Evolutionary conservation across 2,113 vertebrate genomes (phyloP), one percentile per base, ranked within the genome.

Genomic region (Excalfactoria chinensis): DNA sequence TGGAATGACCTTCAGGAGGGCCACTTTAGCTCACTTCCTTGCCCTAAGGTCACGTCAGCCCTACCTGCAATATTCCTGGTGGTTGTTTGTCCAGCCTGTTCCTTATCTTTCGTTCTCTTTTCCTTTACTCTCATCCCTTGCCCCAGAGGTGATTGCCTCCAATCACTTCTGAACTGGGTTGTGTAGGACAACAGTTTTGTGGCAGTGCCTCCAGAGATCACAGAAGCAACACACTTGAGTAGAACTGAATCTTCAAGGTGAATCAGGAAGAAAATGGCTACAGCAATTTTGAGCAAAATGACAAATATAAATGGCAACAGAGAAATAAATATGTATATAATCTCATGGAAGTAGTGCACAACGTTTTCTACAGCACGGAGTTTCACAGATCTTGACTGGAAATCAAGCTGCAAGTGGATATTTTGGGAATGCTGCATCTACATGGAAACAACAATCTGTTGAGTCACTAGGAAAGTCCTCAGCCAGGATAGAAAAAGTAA

Each of bases 171-270:
- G 55, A 40, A 77, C 35, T 34, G 41, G 40, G 2, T 53, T 53
- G 32, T 0, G 0, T 18, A 55, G 43, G 48, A 48, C 17, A n/a
- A 16, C 34, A n/a, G 32, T 55, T 85, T 19, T 62, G 46, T 53
- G 5, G 1, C 12, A 67, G 1, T 34, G 41, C 46, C 88, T 3
- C 0, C 4, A 40, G 60, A 67, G 64, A 34, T 69, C 16, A 0
- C 11, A 49, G 48, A 62, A 64, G 46, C 7, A 11, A 6, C 3
- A 5, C n/a, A 26, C 81, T 77, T 75, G 32, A 81, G 25, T 3
- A 2, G 44, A 20, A 60, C 20, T 7, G 23, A n/a, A 16, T 66
- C 66, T 84, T 51, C 15, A 35, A 32, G 58, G 13, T 41, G 55
- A 86, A 44, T 71, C 49, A 46, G 37, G 6, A 34, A 67, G 13